Evolutionary conservation across 2,113 vertebrate genomes (phyloP).

Genomic region (Catharus minimus): DNA sequence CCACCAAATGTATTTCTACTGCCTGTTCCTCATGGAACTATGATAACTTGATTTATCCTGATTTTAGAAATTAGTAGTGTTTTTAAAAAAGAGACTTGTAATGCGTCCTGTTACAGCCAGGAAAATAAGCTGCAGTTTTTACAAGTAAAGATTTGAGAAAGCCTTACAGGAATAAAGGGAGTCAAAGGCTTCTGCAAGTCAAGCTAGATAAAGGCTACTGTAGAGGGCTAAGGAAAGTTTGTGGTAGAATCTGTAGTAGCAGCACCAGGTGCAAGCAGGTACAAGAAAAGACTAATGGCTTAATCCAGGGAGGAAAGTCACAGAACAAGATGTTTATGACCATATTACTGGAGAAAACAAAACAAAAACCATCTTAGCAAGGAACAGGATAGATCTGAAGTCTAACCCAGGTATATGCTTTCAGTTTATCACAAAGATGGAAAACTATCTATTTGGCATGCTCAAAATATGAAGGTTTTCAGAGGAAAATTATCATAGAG

Average conservation of each 20-base stretch:
- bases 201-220: not conserved
- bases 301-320: not conserved
- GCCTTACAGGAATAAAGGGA: not conserved
- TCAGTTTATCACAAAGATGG: not conserved
- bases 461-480: not conserved
- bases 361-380: not conserved
- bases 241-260: not conserved
- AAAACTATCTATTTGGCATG: not conserved
- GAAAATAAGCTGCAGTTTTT: not conserved
- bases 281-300: not conserved
- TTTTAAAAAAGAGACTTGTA: not conserved
- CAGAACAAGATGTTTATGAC: not conserved
- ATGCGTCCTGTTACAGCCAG: not conserved
- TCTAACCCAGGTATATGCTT: not conserved
- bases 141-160: not conserved
- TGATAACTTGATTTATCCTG: not conserved
- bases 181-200: not conserved
- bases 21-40: not conserved
- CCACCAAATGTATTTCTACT: not conserved
- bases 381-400: not conserved
- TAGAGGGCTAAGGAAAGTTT: not conserved
- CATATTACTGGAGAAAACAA: not conserved
- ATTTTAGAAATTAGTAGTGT: not conserved
- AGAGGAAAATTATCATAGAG: not conserved
- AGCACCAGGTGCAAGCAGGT: not conserved